Evolutionary conservation across 1,140 invertebrate species (phyloP).

Genomic region (Zaprionus camerounensis): DNA sequence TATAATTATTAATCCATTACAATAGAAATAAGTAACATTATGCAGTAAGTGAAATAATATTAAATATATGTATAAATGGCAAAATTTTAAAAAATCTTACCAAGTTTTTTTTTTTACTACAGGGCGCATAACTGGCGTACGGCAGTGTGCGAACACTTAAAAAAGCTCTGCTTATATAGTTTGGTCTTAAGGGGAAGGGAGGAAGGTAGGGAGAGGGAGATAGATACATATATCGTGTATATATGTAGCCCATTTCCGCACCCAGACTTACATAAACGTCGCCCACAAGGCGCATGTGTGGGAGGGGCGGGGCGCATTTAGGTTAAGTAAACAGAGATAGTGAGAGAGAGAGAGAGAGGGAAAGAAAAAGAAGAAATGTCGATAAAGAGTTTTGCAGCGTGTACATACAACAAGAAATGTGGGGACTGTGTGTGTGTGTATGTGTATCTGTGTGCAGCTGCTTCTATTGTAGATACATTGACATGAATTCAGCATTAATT

Average conservation of each 20-base stretch:
- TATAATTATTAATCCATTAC: slow-evolving; percentile 58
- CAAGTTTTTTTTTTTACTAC: slow-evolving; percentile 21
- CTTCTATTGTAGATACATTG: slow-evolving; percentile 40
- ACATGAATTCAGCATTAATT: slow-evolving; percentile 76
- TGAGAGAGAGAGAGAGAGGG: too few relatives aligned
- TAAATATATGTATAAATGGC: slow-evolving; percentile 82
- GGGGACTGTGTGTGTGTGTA: slow-evolving; percentile 33
- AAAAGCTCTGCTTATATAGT: slow-evolving; percentile 69
- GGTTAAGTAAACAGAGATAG: slow-evolving; percentile 69
- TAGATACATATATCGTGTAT: slow-evolving; percentile 26
- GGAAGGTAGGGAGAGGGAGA: neutral
- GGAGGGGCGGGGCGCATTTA: slow-evolving; percentile 51
- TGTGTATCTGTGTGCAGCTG: slow-evolving; percentile 25
- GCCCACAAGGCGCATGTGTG: slow-evolving; percentile 10
- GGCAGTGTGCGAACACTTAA: slow-evolving; percentile 46
- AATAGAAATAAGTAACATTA: slow-evolving; percentile 74
- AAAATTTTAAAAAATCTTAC: slow-evolving; percentile 71
- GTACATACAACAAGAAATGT: slow-evolving; percentile 9
- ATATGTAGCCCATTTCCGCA: slow-evolving; percentile 75
- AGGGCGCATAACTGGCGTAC: slow-evolving; percentile 22
- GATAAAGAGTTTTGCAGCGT: slow-evolving; percentile 56
- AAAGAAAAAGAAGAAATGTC: slow-evolving; percentile 55
- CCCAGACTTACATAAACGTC: slow-evolving; percentile 68
- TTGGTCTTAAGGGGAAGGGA: slow-evolving; percentile 14
- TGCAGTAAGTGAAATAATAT: slow-evolving; percentile 68